Evolutionary conservation across 2,797 vertebrate species (phyloP).

Genomic region (Moxostoma hubbsi): DNA sequence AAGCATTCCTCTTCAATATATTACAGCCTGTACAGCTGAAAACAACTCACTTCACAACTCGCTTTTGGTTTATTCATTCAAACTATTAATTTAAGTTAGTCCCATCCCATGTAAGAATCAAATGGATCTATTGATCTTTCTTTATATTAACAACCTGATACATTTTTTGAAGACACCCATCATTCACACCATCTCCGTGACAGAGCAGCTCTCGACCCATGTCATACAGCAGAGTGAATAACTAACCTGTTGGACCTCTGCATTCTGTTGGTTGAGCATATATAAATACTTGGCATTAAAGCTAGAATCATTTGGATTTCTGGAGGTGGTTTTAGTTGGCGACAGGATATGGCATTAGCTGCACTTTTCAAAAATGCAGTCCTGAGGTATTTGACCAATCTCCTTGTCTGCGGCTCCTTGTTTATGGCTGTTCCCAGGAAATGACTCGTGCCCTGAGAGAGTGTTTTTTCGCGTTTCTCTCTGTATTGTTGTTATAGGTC

Average conservation of each 20-base stretch:
- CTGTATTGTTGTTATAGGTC: constrained; percentile 50
- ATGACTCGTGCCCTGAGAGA: constrained; percentile 27
- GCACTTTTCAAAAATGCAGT: background rate
- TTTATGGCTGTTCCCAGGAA: constrained; percentile 34
- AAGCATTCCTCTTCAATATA: too few species aligned
- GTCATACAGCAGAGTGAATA: constrained; percentile 31
- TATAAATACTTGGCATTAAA: constrained; percentile 25
- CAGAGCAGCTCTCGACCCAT: constrained; percentile 2
- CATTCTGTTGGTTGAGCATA: constrained; percentile 20
- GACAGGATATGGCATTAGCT: constrained; percentile 42
- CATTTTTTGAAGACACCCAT: constrained; percentile 26
- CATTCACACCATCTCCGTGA: constrained; percentile 1
- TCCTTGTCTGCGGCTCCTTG: constrained; percentile 8
- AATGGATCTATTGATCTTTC: background rate
- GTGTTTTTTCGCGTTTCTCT: constrained; percentile 37
- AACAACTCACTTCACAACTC: too few species aligned
- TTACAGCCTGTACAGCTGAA: too few species aligned
- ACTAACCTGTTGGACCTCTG: constrained; percentile 13
- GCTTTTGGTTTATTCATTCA: too few species aligned
- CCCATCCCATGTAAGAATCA: background rate
- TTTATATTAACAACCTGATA: constrained; percentile 15
- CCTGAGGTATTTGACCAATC: constrained; percentile 22
- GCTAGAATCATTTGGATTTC: constrained; percentile 1
- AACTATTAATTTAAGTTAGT: background rate
- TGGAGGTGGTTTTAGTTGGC: constrained; percentile 43